Evolutionary conservation across 2,888 invertebrate species (phyloP), one percentile per base, ranked within the genome.

Genomic region (Rhodophaea formosa): DNA sequence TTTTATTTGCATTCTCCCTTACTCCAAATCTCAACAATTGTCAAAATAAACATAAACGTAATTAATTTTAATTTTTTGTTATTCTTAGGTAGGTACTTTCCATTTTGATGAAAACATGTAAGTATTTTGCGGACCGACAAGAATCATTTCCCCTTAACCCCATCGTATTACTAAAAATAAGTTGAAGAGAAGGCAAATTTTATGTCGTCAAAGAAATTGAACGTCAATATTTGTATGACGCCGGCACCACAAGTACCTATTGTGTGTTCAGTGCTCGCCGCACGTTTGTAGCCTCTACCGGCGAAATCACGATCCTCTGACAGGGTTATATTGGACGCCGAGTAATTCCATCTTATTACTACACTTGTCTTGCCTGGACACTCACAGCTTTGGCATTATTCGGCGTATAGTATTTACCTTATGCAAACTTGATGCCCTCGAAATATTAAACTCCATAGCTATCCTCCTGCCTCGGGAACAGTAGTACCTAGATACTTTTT

Each of bases 141-240:
- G 23, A 23, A 23, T 23, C 2, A 23, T 23, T 23, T 23, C 23
- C 23, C 5, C 23, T 23, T 23, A 23, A 23, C 23, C 23, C 2
- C 23, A n/a, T n/a, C 46, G 23, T 46, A 16, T 16, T 16, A 35
- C 51, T 35, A 15, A 30, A 17, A 35, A 51, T 51, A 51, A 35
- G 51, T 51, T 51, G 51, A 51, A 30, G 51, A 51, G 51, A 51
- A 35, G 32, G 51, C 51, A 51, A 51, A 51, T 51, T 51, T 51
- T 51, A 51, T 51, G 51, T 51, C 51, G 51, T 35, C 35, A 51
- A 35, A 51, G 51, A 51, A 51, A 51, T 51, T 51, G 51, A 51
- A 35, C 51, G 51, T 51, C 62, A 75, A 75, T 77, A 81, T 82
- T 82, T 84, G 82, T 79, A 78, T 74, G 74, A 71, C 71, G 66